Evolutionary conservation across 2,113 vertebrate species (phyloP).

Genomic region (Phalacrocorax pelagicus): DNA sequence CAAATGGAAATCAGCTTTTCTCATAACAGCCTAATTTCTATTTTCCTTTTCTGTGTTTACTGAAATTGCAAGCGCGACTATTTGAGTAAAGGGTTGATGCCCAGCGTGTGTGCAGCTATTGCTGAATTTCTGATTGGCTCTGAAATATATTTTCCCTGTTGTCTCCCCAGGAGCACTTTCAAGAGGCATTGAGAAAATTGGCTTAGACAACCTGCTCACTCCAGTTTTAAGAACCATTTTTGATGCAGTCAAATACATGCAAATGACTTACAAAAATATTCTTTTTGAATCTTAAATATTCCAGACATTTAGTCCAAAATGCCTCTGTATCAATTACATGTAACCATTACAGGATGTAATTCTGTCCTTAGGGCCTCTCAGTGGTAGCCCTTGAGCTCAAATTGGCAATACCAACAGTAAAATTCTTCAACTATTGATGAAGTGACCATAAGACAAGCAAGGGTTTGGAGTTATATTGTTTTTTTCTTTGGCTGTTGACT

Average conservation of each 20-base stretch:
- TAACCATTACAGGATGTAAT: background rate
- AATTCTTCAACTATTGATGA: background rate
- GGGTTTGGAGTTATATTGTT: background rate
- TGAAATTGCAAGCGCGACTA: background rate
- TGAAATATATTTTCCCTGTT: background rate
- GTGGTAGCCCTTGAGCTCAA: background rate
- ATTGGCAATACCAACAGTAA: background rate
- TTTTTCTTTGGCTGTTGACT: background rate
- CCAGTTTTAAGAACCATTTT: background rate
- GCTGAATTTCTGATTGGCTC: conserved; percentile 14
- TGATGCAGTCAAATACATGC: background rate
- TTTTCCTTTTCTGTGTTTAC: background rate
- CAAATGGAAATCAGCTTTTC: background rate
- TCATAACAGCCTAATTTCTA: background rate
- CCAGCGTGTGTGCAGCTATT: background rate
- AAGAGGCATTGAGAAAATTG: background rate
- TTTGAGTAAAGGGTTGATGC: background rate
- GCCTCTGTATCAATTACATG: background rate
- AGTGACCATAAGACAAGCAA: background rate
- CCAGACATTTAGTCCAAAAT: background rate
- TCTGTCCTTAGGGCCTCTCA: background rate
- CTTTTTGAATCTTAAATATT: background rate
- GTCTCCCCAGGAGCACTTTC: background rate
- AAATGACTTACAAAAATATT: background rate
- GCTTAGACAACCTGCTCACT: background rate